These are phyloP conservation scores for Pogonomyrmex barbatus DNA, from an alignment of 1,140 invertebrate genomes.

Conservation along the genomic window DNA sequence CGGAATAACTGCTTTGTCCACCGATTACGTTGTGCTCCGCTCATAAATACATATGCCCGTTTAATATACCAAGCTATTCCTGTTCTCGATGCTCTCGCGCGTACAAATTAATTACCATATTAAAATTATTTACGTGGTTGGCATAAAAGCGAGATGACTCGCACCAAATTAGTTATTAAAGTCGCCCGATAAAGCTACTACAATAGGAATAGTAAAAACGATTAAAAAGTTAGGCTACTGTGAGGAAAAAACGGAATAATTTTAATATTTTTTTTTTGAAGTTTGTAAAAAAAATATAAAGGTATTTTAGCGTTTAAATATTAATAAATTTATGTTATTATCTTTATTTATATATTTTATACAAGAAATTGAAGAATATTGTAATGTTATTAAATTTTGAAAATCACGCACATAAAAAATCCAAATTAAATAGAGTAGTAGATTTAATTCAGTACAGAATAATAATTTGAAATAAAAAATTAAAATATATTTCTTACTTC, in stretches of 20 bases:
- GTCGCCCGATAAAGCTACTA: background rate
- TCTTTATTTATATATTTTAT: too few species aligned
- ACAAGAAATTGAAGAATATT: too few species aligned
- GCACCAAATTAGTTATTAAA: background rate
- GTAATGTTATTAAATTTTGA: too few species aligned
- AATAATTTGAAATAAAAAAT: too few species aligned
- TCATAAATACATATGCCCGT: conserved; percentile 49
- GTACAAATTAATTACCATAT: conserved; percentile 59
- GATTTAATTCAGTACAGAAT: too few species aligned
- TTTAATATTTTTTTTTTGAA: background rate
- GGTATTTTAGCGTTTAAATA: too few species aligned
- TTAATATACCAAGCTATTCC: conserved; percentile 49
- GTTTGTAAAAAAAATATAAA: too few species aligned
- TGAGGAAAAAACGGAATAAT: background rate
- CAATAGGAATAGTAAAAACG: background rate
- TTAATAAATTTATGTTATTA: too few species aligned
- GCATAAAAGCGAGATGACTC: background rate
- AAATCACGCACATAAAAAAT: too few species aligned
- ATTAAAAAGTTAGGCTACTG: background rate
- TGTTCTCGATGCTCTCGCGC: conserved; percentile 19
- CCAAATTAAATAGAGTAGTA: too few species aligned
- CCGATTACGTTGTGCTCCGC: conserved; percentile 47
- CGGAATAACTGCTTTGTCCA: conserved; percentile 60
- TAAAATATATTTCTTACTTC: too few species aligned
- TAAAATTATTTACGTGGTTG: conserved; percentile 45